Percentiles rank a stretch among this genome's conserved stretches.
Conservation (phyloP, 1,140 invertebrate genomes). For the Pseudobourletiella spinata region DNA sequence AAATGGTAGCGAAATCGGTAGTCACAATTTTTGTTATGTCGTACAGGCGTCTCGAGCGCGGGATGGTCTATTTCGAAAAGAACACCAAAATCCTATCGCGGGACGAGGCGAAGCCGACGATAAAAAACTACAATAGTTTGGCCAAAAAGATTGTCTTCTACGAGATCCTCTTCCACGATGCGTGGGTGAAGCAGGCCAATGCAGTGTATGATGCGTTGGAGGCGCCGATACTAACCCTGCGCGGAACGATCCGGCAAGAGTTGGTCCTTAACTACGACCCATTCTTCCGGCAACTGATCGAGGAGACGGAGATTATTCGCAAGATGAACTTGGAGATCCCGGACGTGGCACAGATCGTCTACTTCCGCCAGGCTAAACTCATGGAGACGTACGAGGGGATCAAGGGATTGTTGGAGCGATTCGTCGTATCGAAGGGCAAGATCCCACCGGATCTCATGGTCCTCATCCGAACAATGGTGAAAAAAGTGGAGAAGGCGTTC, state of each 20-base stretch:
- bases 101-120: constrained; percentile 25
- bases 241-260: constrained; percentile 36
- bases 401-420: constrained; percentile 50
- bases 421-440: constrained; percentile 45
- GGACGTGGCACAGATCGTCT: constrained; percentile 35
- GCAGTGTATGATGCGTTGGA: constrained; percentile 30
- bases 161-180: constrained; percentile 33
- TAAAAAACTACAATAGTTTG: constrained; percentile 27
- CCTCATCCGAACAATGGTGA: constrained; percentile 56
- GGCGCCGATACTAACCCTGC: constrained; percentile 26
- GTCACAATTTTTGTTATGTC: too few species aligned
- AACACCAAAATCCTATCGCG: constrained; percentile 24
- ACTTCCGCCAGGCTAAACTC: constrained; percentile 56
- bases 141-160: constrained; percentile 30
- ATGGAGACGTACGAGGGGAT: constrained; percentile 50
- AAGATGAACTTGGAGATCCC: constrained; percentile 49
- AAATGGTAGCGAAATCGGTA: too few species aligned
- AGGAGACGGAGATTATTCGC: constrained; percentile 62
- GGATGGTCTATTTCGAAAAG: constrained; percentile 31
- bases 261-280: constrained; percentile 58
- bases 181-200: constrained; percentile 21
- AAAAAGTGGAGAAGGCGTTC: constrained; percentile 58
- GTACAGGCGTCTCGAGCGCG: constrained; percentile 26
- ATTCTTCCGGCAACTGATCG: constrained; percentile 57
- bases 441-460: constrained; percentile 57